Base-by-base conservation (phyloP, 2,113 vertebrate genomes). In the Gnathonemus echidnorhynchus region DNA sequence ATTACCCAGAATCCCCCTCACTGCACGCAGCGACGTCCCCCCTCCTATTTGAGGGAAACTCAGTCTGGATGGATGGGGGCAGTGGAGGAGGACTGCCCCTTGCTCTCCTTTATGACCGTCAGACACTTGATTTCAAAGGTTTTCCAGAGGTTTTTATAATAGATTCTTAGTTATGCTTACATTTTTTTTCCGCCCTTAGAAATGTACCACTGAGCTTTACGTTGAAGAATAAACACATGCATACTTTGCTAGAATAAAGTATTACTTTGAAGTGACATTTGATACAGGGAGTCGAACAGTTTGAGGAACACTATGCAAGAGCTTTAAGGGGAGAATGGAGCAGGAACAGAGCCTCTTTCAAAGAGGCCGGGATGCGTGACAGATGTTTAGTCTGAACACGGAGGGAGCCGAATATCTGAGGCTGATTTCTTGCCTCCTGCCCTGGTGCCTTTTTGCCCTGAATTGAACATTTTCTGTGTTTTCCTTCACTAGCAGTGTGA, bases 191-290 rank as follows among this genome's bases (percentile, higher is more conserved):
- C 31, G 17, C n/a, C 24, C 35, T 50, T 21, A 39, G 10, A 31
- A 52, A 88, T 90, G 89, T 90, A 91, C 86, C 80, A 80, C 89
- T 62, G 66, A 90, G 88, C 74, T 86, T 87, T 88, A 90, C 88
- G 49, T 85, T 92, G 90, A 83, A 83, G 90, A 90, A 89, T 89
- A 31, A 91, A 90, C 88, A 91, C 88, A 84, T 93, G 5, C 13
- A 90, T 91, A 91, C 89, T 91, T 91, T 92, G 52, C 91, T 88
- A 84, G 91, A 92, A 89, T 86, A 84, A 90, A 88, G 87, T 93
- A 88, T 89, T 92, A 90, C 93, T 94, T 90, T 93, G 90, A 93
- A 93, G 92, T 93, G 92, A 92, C 91, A 93, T 93, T 93, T 91
- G 92, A 93, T 93, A 93, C 88, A 42, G 77, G 88, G 86, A 91